Percentiles rank a stretch among this genome's conserved stretches.
These are phyloP conservation scores for Ancistrus triradiatus DNA, from an alignment of 2,113 vertebrate species.

Conservation along the genomic window DNA sequence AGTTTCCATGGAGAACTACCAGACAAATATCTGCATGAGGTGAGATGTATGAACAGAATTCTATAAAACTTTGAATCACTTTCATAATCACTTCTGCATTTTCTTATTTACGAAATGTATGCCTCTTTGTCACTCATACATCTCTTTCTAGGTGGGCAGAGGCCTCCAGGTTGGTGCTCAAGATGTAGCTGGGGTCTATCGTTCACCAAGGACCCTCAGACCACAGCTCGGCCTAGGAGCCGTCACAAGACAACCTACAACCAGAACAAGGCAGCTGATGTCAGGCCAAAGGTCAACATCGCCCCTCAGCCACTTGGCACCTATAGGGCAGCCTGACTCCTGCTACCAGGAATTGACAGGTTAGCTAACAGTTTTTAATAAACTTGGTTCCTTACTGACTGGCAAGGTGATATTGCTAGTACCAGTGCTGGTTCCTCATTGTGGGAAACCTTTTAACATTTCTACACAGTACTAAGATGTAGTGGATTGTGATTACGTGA, in stretches of 20 bases:
- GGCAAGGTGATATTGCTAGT: too few relatives aligned
- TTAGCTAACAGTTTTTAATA: too few relatives aligned
- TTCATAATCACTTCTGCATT: background rate
- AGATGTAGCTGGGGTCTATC: slow-evolving; percentile 69
- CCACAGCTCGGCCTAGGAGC: slow-evolving; percentile 89
- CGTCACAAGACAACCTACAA: slow-evolving; percentile 77
- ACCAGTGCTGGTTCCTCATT: too few relatives aligned
- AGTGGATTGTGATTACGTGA: too few relatives aligned
- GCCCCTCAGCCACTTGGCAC: slow-evolving; percentile 68
- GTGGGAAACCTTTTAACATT: too few relatives aligned
- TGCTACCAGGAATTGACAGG: slow-evolving; percentile 75
- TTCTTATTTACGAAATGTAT: background rate
- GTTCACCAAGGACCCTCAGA: slow-evolving; percentile 82
- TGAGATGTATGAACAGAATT: too few relatives aligned
- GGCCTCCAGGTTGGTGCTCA: slow-evolving; percentile 41
- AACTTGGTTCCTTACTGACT: too few relatives aligned
- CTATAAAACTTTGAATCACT: background rate
- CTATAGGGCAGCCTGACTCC: slow-evolving; percentile 56
- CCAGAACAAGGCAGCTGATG: slow-evolving; percentile 79
- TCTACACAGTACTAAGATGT: too few relatives aligned
- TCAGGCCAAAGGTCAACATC: slow-evolving; percentile 74
- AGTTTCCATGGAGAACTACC: slow-evolving; percentile 72
- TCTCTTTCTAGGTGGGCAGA: slow-evolving; percentile 29
- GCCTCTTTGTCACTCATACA: background rate
- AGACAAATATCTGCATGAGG: slow-evolving; percentile 70